These are phyloP conservation scores for Prionace glauca DNA, from an alignment of 2,797 vertebrate species.

Conservation along the genomic window DNA sequence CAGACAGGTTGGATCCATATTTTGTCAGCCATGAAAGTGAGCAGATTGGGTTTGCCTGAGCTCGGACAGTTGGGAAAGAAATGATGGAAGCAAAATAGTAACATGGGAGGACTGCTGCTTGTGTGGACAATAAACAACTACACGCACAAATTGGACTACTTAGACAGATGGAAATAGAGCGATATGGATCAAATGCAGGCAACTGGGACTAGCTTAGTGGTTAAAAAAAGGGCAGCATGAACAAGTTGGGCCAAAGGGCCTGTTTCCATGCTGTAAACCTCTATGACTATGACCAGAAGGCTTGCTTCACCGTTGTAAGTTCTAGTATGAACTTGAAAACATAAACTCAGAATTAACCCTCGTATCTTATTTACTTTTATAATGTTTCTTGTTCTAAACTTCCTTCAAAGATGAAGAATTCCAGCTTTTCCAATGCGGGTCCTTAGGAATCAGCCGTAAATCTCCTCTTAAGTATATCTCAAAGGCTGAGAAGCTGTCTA, in stretches of 20 bases:
- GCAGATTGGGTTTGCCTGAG: background rate
- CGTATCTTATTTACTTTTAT: background rate
- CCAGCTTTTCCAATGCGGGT: background rate
- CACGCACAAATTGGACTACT: background rate
- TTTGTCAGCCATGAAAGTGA: background rate
- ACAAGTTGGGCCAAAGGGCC: too few relatives aligned
- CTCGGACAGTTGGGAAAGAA: background rate
- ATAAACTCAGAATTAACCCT: background rate
- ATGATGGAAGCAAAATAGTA: background rate
- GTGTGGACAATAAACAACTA: background rate
- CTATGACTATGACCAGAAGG: too few relatives aligned
- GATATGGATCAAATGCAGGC: too few relatives aligned
- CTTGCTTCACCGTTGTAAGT: background rate
- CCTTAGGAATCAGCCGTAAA: background rate
- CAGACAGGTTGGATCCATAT: background rate
- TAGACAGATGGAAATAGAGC: too few relatives aligned
- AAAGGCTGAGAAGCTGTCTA: background rate
- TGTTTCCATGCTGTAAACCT: background rate
- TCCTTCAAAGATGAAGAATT: background rate
- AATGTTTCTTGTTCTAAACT: background rate
- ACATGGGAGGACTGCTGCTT: background rate
- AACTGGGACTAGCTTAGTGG: too few relatives aligned
- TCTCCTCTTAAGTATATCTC: background rate
- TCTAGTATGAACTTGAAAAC: background rate
- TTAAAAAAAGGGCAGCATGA: too few relatives aligned